Evolutionary conservation across 2,797 vertebrate genomes (phyloP).

Genomic region (Acipenser oxyrinchus): DNA sequence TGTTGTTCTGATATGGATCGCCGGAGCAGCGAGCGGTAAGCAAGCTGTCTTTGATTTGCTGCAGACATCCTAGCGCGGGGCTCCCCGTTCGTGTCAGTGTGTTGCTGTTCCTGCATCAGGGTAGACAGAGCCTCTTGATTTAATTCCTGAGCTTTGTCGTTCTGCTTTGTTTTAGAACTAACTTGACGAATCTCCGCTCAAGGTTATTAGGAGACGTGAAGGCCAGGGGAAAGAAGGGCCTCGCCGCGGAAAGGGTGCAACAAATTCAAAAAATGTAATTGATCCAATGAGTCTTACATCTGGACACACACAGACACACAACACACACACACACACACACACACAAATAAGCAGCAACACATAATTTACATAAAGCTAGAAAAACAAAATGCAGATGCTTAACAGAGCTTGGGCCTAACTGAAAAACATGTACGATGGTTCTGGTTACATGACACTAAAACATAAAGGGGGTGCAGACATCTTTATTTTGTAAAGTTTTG

Average conservation of each 20-base stretch:
- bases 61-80: constrained; percentile 83
- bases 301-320: too few relatives aligned
- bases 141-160: constrained; percentile 60
- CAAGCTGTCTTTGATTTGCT: constrained; percentile 91
- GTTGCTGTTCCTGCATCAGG: constrained; percentile 76
- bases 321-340: too few relatives aligned
- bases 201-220: constrained; percentile 17
- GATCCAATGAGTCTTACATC: too few relatives aligned
- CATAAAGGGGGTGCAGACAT: too few relatives aligned
- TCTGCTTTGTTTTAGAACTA: constrained; percentile 40
- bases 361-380: too few relatives aligned
- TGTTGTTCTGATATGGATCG: constrained; percentile 96
- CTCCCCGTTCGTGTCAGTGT: constrained; percentile 76
- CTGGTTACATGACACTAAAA: too few relatives aligned
- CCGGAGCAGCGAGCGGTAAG: constrained; percentile 90
- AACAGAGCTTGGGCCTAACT: too few relatives aligned
- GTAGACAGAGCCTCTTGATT: constrained; percentile 82
- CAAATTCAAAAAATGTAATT: constrained; percentile 7
- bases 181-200: constrained; percentile 19
- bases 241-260: background rate
- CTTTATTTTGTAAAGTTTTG: too few relatives aligned
- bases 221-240: background rate
- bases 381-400: too few relatives aligned
- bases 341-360: too few relatives aligned
- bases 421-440: too few relatives aligned